Percentiles rank a stretch among this genome's conserved stretches.
Evolutionary conservation across 2,888 invertebrate genomes (phyloP).

Genomic region (Andrena haemorrhoa): DNA sequence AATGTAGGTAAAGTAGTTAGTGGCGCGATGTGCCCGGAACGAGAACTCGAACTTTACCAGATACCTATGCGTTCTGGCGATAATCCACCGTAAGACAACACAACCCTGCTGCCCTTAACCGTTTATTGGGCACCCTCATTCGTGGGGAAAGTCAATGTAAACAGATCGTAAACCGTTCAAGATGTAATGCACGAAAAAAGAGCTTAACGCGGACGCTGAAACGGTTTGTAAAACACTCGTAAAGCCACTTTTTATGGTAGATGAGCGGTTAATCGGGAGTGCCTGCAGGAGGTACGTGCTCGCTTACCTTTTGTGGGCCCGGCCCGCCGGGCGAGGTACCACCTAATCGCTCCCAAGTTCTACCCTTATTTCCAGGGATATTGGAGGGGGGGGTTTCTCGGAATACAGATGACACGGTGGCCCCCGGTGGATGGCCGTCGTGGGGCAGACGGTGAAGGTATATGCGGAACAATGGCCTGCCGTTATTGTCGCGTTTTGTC

Average conservation of each 20-base stretch:
- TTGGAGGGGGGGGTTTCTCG: constrained; percentile 32
- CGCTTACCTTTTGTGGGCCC: background rate
- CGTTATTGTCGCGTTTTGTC: constrained; percentile 14
- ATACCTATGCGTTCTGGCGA: no score
- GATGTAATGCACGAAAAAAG: background rate
- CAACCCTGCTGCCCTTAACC: background rate
- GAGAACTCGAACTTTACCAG: no score
- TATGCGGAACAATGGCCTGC: constrained; percentile 7
- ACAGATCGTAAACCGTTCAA: background rate
- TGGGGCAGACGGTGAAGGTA: constrained; percentile 14
- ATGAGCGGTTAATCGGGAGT: constrained; percentile 18
- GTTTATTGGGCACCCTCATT: background rate
- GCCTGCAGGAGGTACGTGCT: background rate
- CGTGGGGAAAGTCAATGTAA: background rate
- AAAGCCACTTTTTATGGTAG: constrained; percentile 23
- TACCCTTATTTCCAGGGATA: constrained; percentile 30
- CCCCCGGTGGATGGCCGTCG: background rate
- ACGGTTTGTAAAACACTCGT: constrained; percentile 25
- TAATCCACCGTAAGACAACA: background rate
- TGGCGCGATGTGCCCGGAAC: no score
- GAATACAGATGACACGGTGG: constrained; percentile 7
- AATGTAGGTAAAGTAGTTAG: background rate
- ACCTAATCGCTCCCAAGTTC: background rate
- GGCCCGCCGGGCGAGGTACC: background rate
- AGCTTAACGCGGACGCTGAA: background rate